Conservation (phyloP, 2,797 vertebrate genomes). For the Sphaeramia orbicularis region DNA sequence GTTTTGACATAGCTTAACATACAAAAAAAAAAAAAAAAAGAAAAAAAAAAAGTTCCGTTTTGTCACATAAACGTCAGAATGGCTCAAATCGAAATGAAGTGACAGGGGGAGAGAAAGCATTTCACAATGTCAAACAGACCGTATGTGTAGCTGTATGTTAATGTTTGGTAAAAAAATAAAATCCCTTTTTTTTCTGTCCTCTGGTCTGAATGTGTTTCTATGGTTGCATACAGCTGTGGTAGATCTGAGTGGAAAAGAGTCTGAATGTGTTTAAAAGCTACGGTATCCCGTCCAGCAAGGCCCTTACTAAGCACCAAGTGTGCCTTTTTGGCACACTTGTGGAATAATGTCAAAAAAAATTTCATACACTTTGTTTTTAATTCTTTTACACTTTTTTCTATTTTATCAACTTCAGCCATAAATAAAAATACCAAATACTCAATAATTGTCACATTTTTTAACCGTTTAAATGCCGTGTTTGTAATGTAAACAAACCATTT, state of each 20-base stretch:
- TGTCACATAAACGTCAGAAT: constrained; percentile 69
- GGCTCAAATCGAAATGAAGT: constrained; percentile 53
- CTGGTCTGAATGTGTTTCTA: constrained; percentile 29
- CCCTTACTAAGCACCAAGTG: too few species aligned
- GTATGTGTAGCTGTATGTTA: constrained; percentile 78
- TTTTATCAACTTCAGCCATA: too few species aligned
- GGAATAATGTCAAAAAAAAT: too few species aligned
- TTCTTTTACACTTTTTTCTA: too few species aligned
- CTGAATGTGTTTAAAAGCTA: background rate
- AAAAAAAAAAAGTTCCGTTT: constrained; percentile 64
- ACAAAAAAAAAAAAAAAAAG: constrained; percentile 53
- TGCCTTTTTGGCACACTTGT: too few species aligned
- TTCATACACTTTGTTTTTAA: too few species aligned
- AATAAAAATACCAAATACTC: too few species aligned
- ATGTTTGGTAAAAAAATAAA: constrained; percentile 70
- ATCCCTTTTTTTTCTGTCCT: constrained; percentile 52
- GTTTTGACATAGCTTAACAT: constrained; percentile 47
- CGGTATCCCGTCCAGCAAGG: too few species aligned
- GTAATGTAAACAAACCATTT: too few species aligned
- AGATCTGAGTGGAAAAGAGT: constrained; percentile 1
- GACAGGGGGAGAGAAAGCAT: constrained; percentile 57
- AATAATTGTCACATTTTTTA: too few species aligned
- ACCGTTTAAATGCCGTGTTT: too few species aligned
- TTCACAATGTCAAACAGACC: constrained; percentile 72
- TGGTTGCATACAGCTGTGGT: background rate